Percentiles rank a stretch among this genome's conserved stretches.
Conservation (phyloP, 64 coral and sea anemone genomes). For the Actinia equina region DNA sequence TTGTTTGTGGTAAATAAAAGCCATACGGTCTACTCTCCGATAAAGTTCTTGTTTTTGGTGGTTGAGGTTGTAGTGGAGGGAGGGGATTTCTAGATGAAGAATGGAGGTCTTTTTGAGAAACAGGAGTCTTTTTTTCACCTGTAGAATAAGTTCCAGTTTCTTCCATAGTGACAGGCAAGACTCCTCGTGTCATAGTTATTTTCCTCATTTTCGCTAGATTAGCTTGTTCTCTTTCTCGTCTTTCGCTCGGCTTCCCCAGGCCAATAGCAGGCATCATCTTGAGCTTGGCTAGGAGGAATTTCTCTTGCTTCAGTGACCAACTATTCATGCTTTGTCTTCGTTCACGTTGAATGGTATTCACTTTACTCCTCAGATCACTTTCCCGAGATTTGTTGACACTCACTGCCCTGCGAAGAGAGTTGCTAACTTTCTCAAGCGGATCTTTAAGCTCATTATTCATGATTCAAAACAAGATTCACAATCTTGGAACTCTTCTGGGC, state of each 20-base stretch:
- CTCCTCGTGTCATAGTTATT: background rate
- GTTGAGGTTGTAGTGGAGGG: conserved; percentile 15
- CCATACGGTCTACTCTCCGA: background rate
- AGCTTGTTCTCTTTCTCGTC: background rate
- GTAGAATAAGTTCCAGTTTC: background rate
- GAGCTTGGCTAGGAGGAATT: conserved; percentile 73
- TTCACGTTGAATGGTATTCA: conserved; percentile 84
- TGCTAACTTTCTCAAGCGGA: conserved; percentile 81
- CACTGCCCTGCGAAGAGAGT: conserved; percentile 78
- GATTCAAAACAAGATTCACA: background rate
- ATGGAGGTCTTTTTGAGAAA: background rate
- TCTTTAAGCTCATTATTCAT: conserved; percentile 89
- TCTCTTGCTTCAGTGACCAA: conserved; percentile 86
- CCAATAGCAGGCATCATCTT: conserved; percentile 55
- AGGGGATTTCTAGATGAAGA: background rate
- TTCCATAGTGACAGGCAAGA: background rate
- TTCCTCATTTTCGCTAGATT: background rate
- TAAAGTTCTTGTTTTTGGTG: background rate
- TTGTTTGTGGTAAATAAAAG: background rate
- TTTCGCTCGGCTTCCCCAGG: background rate
- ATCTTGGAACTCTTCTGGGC: background rate
- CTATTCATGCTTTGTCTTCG: conserved; percentile 59
- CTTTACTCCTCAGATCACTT: conserved; percentile 70
- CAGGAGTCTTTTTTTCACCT: background rate
- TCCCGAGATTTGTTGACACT: conserved; percentile 84